Conservation (phyloP, 1,140 invertebrate genomes). For the Eciton burchellii region DNA sequence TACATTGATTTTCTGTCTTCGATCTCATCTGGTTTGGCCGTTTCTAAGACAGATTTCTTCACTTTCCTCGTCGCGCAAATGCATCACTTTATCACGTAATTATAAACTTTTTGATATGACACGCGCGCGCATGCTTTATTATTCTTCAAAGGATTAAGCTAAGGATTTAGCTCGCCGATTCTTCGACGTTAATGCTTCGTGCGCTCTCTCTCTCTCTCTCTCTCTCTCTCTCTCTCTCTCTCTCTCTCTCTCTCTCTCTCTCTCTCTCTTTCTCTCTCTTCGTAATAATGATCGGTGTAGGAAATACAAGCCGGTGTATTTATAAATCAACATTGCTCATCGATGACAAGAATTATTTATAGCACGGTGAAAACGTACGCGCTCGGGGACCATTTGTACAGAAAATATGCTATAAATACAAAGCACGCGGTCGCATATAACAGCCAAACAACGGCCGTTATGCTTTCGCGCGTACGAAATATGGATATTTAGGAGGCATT, state of each 20-base stretch:
- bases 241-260: constrained; percentile 2
- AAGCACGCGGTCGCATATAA: constrained; percentile 44
- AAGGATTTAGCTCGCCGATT: neutral
- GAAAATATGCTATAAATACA: constrained; percentile 41
- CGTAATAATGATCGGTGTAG: constrained; percentile 29
- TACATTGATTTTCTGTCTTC: neutral
- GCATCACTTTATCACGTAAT: neutral
- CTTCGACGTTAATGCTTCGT: no score
- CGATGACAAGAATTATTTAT: constrained; percentile 60
- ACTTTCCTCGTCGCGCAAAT: no score
- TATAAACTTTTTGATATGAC: neutral
- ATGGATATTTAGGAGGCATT: constrained; percentile 23
- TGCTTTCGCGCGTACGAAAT: constrained; percentile 1
- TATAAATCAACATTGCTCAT: constrained; percentile 52
- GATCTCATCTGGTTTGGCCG: neutral
- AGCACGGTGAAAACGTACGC: constrained; percentile 39
- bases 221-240: constrained; percentile 13
- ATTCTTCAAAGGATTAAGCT: constrained; percentile 6
- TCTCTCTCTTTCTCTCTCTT: constrained; percentile 10
- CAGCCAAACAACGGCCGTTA: constrained; percentile 29
- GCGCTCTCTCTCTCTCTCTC: no score
- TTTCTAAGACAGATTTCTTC: constrained; percentile 1
- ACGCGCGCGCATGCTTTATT: neutral
- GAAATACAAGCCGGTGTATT: constrained; percentile 43
- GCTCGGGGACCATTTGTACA: constrained; percentile 33